A percentile compares a stretch with the other conserved stretches of the same genome.
Evolutionary conservation across 1,140 invertebrate genomes (phyloP).

Genomic region (Tachypleus tridentatus): DNA sequence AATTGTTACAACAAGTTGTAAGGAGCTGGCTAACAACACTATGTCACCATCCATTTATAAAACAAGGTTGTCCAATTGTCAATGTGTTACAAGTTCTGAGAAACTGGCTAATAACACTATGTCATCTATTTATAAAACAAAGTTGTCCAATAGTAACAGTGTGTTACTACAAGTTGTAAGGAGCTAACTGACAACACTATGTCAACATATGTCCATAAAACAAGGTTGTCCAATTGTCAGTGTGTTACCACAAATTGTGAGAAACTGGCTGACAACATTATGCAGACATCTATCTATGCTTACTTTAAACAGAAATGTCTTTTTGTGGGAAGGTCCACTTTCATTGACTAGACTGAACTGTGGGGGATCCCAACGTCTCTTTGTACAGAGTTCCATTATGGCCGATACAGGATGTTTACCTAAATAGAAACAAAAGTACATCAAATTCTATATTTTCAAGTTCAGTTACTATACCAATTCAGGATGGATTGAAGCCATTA

Average conservation of each 20-base stretch:
- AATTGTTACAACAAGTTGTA: background rate
- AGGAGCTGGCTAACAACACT: no score
- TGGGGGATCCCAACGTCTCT: conserved; percentile 71
- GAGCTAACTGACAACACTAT: no score
- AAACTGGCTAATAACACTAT: no score
- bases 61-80: background rate
- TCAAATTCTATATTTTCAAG: background rate
- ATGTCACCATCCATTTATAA: no score
- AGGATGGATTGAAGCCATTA: background rate
- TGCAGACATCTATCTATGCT: conserved; percentile 8
- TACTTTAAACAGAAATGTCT: conserved; percentile 86
- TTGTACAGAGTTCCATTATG: conserved; percentile 81
- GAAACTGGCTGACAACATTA: background rate
- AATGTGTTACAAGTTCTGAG: background rate
- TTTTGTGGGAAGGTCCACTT: conserved; percentile 81
- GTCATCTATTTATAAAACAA: no score
- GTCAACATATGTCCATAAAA: no score
- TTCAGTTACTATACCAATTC: background rate
- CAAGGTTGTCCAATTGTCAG: no score
- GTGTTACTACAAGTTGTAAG: no score
- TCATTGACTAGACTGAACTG: conserved; percentile 75
- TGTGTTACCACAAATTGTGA: no score
- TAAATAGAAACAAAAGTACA: conserved; percentile 18
- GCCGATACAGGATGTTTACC: conserved; percentile 91
- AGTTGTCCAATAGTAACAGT: no score